phyloP scores from a whole-genome alignment of 2,888 invertebrate species.

The Eupithecia vulgata region DNA sequence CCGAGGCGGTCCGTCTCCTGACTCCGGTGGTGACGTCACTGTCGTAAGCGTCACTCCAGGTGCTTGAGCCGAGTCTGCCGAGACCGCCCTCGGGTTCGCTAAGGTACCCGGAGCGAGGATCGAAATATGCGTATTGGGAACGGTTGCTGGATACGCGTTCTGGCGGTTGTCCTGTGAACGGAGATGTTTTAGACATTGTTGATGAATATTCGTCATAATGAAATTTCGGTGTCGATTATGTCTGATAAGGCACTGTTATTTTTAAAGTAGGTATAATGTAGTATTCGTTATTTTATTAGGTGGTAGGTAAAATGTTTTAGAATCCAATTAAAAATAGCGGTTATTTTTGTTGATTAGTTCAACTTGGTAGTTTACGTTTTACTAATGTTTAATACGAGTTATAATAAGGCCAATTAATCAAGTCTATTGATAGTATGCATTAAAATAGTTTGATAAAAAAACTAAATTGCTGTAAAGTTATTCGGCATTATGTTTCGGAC shows the following conservation, averaged over 20 bases:
- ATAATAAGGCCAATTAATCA: neutral
- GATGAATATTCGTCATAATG: neutral
- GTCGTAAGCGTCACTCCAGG: conserved; percentile 78
- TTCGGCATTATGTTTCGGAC: conserved; percentile 16
- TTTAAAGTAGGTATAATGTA: neutral
- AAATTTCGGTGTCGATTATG: neutral
- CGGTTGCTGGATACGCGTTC: conserved; percentile 70
- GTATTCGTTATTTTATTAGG: neutral
- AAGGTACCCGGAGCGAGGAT: conserved; percentile 79
- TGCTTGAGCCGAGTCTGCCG: conserved; percentile 63
- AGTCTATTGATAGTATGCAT: neutral
- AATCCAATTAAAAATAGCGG: neutral
- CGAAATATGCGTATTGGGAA: conserved; percentile 81
- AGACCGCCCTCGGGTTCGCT: conserved; percentile 80
- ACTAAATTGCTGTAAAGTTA: neutral
- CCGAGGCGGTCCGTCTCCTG: conserved; percentile 73
- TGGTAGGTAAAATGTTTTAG: neutral
- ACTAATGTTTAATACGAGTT: neutral
- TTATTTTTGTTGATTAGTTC: conserved; percentile 5
- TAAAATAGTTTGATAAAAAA: neutral
- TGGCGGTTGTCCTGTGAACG: conserved; percentile 63
- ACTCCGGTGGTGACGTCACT: conserved; percentile 74
- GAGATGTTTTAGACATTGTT: conserved; percentile 6
- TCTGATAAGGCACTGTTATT: neutral
- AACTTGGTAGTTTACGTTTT: neutral